phyloP scores from a whole-genome alignment of 2,113 vertebrate genomes.

The Bubo scandiacus region DNA sequence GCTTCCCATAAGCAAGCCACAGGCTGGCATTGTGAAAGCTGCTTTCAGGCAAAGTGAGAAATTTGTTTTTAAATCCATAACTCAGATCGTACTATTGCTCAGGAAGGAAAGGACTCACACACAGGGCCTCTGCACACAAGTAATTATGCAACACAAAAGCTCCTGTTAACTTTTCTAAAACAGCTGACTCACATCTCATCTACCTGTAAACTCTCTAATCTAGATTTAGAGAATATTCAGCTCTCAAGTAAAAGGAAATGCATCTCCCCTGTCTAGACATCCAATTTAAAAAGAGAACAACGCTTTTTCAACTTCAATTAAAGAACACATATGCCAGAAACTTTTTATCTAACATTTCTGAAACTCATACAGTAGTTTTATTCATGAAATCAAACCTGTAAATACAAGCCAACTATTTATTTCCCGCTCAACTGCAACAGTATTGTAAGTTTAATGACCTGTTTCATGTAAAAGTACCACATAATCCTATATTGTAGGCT shows the following conservation, averaged over 20 bases:
- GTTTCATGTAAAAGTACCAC: background rate
- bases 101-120: background rate
- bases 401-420: conserved; percentile 51
- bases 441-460: conserved; percentile 20
- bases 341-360: conserved; percentile 36
- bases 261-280: conserved; percentile 57
- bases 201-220: background rate
- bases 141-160: background rate
- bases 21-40: background rate
- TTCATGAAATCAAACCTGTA: conserved; percentile 25
- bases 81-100: background rate
- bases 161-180: background rate
- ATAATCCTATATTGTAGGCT: background rate
- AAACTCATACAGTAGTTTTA: conserved; percentile 35
- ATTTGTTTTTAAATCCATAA: background rate
- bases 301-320: conserved; percentile 14
- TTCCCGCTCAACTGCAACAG: conserved; percentile 16
- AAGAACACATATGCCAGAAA: conserved; percentile 35
- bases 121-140: background rate
- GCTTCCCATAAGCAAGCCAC: background rate
- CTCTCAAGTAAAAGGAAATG: conserved; percentile 1
- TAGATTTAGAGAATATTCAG: background rate
- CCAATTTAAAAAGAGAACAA: conserved; percentile 47
- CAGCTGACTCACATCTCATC: background rate
- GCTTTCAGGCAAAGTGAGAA: background rate